Evolutionary conservation across 37 sponge, comb jelly and placozoan species (phyloP).

Genomic region (Haliclona indistincta): DNA sequence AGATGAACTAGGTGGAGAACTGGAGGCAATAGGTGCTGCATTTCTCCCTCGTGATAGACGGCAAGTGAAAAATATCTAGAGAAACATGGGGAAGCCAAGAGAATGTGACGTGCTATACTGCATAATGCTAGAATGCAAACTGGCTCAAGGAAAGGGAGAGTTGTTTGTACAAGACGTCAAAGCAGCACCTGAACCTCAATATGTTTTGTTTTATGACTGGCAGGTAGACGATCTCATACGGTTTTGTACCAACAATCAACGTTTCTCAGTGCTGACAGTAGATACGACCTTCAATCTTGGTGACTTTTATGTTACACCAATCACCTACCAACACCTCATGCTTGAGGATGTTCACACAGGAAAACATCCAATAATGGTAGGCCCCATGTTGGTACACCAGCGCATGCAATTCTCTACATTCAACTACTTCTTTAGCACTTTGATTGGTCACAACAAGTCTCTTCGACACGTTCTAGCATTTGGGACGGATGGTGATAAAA

Average conservation of each 20-base stretch:
- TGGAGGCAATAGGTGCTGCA: not conserved
- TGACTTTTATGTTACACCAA: constrained; percentile 52
- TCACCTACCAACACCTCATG: constrained; percentile 40
- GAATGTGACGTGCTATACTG: constrained; percentile 23
- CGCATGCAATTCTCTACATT: constrained; percentile 30
- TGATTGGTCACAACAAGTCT: constrained; percentile 28
- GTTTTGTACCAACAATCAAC: constrained; percentile 9
- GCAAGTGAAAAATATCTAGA: not conserved
- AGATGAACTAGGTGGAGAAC: constrained; percentile 18
- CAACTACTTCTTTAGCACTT: constrained; percentile 19
- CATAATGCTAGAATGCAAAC: constrained; percentile 50
- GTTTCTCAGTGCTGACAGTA: constrained; percentile 17
- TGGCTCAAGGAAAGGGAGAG: constrained; percentile 26
- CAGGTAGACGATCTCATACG: constrained; percentile 32
- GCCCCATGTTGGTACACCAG: constrained; percentile 31
- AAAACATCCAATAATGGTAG: constrained; percentile 27
- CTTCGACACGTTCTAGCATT: constrained; percentile 17
- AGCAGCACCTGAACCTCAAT: constrained; percentile 51
- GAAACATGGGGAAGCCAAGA: not conserved
- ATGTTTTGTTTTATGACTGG: constrained; percentile 39
- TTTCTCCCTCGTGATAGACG: constrained; percentile 17
- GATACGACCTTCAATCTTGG: constrained; percentile 59
- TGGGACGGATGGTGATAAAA: constrained; percentile 2
- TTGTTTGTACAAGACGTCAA: constrained; percentile 44
- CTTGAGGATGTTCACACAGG: constrained; percentile 15